Evolutionary conservation across 2,888 invertebrate genomes (phyloP).

Genomic region (Harpagoxenus sublaevis): DNA sequence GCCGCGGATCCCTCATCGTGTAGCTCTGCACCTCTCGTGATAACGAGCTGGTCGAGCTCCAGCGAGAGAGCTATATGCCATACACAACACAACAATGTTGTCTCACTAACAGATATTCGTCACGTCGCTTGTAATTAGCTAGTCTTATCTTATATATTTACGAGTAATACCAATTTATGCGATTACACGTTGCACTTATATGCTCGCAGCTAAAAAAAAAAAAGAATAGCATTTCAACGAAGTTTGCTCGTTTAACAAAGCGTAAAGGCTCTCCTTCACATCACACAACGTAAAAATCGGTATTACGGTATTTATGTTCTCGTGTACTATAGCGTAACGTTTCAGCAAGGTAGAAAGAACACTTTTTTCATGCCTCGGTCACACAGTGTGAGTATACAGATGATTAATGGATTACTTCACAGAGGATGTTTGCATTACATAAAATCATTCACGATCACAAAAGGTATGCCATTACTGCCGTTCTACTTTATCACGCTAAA

Average conservation of each 20-base stretch:
- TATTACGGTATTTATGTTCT: conserved; percentile 30
- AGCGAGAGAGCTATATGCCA: conserved; percentile 89
- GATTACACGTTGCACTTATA: conserved; percentile 32
- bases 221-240: background rate
- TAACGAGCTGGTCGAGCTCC: conserved; percentile 89
- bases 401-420: conserved; percentile 13
- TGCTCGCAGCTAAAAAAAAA: background rate
- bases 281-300: conserved; percentile 27
- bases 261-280: background rate
- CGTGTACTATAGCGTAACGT: conserved; percentile 22
- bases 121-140: conserved; percentile 64
- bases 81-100: conserved; percentile 86
- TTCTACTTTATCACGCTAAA: background rate
- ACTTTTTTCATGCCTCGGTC: conserved; percentile 22
- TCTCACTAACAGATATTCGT: conserved; percentile 80
- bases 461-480: background rate
- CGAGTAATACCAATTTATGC: conserved; percentile 62
- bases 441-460: background rate
- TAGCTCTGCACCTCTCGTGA: conserved; percentile 89
- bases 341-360: conserved; percentile 12
- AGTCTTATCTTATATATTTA: conserved; percentile 57
- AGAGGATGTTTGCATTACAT: background rate
- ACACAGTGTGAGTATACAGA: background rate
- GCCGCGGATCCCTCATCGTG: conserved; percentile 87
- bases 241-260: background rate